Evolutionary conservation across 2,797 vertebrate species (phyloP).

Genomic region (Siniperca scherzeri): DNA sequence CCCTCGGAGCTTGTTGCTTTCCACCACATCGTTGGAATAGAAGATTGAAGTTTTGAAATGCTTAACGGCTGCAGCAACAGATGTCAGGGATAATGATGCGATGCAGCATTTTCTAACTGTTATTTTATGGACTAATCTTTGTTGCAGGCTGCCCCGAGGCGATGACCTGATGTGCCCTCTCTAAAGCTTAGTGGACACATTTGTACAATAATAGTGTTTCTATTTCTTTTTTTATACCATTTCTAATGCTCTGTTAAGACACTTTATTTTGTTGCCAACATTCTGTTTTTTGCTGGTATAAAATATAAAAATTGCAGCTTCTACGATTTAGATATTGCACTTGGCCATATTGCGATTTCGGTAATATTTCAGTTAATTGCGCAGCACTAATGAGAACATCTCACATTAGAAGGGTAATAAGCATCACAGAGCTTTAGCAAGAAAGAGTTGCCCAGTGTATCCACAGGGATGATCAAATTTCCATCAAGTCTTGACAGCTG

Average conservation of each 20-base stretch:
- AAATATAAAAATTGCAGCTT: no score
- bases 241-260: background rate
- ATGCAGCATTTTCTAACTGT: slow-evolving; percentile 53
- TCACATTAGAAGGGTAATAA: background rate
- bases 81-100: slow-evolving; percentile 71
- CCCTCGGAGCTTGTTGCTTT: slow-evolving; percentile 41
- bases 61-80: slow-evolving; percentile 53
- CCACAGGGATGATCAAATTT: slow-evolving; percentile 26
- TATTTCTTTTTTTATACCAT: slow-evolving; percentile 3
- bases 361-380: no score
- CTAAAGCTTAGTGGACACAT: slow-evolving; percentile 40
- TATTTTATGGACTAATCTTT: slow-evolving; percentile 67
- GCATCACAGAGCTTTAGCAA: slow-evolving; percentile 5
- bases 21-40: slow-evolving; percentile 49
- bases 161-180: slow-evolving; percentile 50
- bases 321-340: no score
- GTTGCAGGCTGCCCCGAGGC: slow-evolving; percentile 23
- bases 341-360: no score
- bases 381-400: slow-evolving; percentile 6
- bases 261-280: background rate
- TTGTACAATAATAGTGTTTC: slow-evolving; percentile 1
- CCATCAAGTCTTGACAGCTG: slow-evolving; percentile 16
- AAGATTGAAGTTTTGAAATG: slow-evolving; percentile 61
- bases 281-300: background rate
- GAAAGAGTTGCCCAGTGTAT: slow-evolving; percentile 16